Evolutionary conservation across 2,888 invertebrate species (phyloP).

Genomic region (Osmoderma eremita): DNA sequence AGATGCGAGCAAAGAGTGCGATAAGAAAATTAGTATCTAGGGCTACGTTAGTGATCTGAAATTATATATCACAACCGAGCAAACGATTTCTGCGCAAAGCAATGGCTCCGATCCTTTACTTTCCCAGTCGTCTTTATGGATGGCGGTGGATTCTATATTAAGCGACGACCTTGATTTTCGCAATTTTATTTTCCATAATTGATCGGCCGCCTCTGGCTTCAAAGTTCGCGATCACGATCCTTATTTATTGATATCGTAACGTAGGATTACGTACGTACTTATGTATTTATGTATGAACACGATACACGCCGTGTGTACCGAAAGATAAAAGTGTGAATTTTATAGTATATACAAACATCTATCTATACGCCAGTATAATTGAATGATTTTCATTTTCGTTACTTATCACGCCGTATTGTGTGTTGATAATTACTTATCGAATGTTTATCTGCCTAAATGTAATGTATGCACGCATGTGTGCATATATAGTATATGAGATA

Average conservation of each 20-base stretch:
- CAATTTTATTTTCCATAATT: constrained; percentile 35
- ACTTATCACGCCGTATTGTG: neutral
- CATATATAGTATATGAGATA: too few relatives aligned
- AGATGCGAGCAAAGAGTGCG: too few relatives aligned
- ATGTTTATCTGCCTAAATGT: too few relatives aligned
- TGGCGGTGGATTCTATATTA: constrained; percentile 28
- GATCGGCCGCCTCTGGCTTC: constrained; percentile 20
- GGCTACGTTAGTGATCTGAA: neutral
- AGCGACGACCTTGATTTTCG: constrained; percentile 30
- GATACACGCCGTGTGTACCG: neutral
- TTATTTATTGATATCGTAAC: constrained; percentile 21
- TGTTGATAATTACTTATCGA: too few relatives aligned
- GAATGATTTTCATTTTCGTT: neutral
- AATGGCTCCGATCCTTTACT: constrained; percentile 2
- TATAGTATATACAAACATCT: neutral
- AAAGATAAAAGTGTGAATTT: neutral
- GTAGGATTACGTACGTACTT: constrained; percentile 17
- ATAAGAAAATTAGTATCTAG: too few relatives aligned
- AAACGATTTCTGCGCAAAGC: constrained; percentile 5
- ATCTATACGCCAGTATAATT: neutral
- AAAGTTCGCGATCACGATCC: constrained; percentile 31
- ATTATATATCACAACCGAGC: neutral
- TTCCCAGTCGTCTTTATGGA: constrained; percentile 24
- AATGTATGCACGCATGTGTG: too few relatives aligned
- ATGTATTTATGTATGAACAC: constrained; percentile 3